Evolutionary conservation across 2,113 vertebrate genomes (phyloP).

Genomic region (Alces alces): DNA sequence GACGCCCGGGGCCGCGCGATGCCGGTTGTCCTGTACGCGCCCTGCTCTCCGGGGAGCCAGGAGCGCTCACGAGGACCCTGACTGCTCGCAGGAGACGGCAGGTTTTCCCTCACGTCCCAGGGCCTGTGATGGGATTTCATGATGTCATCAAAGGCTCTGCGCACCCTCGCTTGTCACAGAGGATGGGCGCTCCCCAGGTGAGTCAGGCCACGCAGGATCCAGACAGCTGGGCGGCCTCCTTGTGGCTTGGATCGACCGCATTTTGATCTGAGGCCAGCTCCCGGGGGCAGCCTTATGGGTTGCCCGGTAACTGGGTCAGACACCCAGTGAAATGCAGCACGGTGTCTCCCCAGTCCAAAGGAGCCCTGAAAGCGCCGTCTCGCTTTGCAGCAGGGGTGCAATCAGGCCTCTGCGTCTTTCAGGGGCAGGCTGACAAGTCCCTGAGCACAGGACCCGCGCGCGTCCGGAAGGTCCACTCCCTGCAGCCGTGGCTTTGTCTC

Average conservation of each 20-base stretch:
- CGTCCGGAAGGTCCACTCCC: accelerated
- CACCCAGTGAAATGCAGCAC: neutral
- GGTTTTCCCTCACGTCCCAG: neutral
- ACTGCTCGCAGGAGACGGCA: accelerated
- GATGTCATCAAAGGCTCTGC: neutral
- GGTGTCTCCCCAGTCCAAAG: neutral
- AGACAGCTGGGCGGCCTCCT: accelerated
- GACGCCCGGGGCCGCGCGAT: accelerated
- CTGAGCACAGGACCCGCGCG: no score
- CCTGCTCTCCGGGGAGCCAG: accelerated
- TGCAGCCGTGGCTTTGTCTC: neutral
- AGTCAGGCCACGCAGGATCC: accelerated
- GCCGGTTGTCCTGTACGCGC: accelerated
- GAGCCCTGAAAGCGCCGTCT: no score
- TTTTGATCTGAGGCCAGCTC: no score
- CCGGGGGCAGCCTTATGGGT: accelerated
- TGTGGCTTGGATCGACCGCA: accelerated
- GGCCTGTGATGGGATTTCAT: neutral
- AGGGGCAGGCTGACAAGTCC: no score
- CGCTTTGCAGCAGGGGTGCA: neutral
- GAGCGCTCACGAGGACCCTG: neutral
- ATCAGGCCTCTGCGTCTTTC: accelerated
- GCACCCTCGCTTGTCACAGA: accelerated
- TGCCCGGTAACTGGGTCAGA: accelerated
- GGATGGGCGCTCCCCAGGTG: neutral